These are phyloP conservation scores for Pygocentrus nattereri DNA, from an alignment of 2,797 vertebrate genomes.

Conservation along the genomic window DNA sequence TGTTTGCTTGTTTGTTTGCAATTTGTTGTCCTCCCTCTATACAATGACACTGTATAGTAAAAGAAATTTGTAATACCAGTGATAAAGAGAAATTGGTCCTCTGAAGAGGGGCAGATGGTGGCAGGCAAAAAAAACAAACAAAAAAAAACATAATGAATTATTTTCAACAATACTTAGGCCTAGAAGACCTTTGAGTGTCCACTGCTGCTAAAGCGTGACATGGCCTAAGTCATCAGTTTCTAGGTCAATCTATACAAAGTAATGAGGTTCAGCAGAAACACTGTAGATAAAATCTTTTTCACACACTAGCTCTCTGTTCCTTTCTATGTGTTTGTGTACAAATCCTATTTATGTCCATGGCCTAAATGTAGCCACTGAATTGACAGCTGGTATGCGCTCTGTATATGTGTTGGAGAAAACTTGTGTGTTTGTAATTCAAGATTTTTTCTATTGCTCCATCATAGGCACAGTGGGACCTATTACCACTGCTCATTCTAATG, in stretches of 20 bases:
- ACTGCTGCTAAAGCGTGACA: not conserved
- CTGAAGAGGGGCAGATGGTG: too few species aligned
- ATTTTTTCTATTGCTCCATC: constrained; percentile 67
- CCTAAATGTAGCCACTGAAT: not conserved
- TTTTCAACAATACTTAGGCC: too few species aligned
- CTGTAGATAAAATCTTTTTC: not conserved
- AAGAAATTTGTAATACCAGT: too few species aligned
- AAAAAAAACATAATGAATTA: too few species aligned
- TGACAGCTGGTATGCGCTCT: constrained; percentile 14
- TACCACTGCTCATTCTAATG: constrained; percentile 78
- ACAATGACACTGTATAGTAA: too few species aligned
- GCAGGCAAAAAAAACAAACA: too few species aligned
- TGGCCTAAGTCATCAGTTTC: not conserved
- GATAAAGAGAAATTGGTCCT: too few species aligned
- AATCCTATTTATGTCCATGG: not conserved
- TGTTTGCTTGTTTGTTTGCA: too few species aligned
- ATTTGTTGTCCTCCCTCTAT: too few species aligned
- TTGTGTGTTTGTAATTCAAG: constrained; percentile 67
- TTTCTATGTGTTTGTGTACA: constrained; percentile 4
- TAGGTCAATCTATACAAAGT: not conserved
- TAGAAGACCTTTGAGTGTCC: too few species aligned
- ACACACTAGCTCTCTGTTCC: not conserved
- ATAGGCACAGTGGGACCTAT: constrained; percentile 72
- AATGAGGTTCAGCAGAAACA: not conserved
- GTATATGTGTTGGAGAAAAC: constrained; percentile 14